A percentile compares a stretch with the other conserved stretches of the same genome.
phyloP scores from a whole-genome alignment of 2,797 vertebrate species.

The Cygnus olor region DNA sequence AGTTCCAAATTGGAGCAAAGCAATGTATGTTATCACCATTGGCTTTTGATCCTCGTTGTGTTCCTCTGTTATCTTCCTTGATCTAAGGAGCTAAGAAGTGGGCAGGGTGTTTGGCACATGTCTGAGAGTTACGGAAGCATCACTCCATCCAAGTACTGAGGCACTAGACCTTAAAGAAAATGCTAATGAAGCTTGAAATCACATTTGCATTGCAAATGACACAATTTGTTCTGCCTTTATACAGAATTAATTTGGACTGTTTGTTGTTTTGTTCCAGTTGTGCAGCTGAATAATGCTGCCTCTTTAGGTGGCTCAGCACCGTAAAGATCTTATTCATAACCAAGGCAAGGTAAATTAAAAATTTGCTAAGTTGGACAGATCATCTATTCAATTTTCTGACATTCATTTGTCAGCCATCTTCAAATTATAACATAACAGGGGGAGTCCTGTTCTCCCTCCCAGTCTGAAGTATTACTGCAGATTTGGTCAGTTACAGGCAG shows the following conservation, averaged over 20 bases:
- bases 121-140: neutral
- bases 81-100: neutral
- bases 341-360: conserved; percentile 12
- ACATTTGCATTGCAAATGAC: conserved; percentile 70
- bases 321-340: neutral
- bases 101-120: neutral
- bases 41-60: neutral
- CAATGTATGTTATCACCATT: neutral
- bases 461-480: neutral
- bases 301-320: neutral
- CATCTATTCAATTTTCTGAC: neutral
- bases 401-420: neutral
- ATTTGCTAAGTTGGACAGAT: neutral
- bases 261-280: conserved; percentile 63
- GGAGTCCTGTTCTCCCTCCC: neutral
- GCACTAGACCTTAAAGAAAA: conserved; percentile 46
- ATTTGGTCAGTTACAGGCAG: neutral
- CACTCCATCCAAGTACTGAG: neutral
- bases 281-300: conserved; percentile 41
- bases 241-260: conserved; percentile 57
- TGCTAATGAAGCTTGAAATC: conserved; percentile 59
- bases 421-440: neutral
- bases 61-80: neutral
- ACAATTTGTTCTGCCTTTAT: conserved; percentile 65
- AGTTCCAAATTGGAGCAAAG: neutral